phyloP scores from a whole-genome alignment of 2,888 invertebrate species.

The Zelleria hepariella region DNA sequence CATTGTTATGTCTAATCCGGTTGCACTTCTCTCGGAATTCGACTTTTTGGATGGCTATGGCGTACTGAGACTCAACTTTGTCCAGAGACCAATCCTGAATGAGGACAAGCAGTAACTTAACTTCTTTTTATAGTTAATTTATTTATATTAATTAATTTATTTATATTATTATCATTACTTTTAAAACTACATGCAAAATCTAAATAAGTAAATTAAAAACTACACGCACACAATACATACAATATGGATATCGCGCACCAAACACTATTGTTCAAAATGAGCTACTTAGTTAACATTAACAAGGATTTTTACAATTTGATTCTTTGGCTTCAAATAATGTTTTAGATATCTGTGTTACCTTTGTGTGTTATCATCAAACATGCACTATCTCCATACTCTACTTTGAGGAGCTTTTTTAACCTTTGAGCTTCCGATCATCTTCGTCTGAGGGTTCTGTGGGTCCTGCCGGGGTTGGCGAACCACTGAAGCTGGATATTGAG shows the following conservation, averaged over 20 bases:
- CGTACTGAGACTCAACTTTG: constrained; percentile 38
- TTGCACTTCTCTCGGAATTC: constrained; percentile 49
- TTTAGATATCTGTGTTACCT: too few relatives aligned
- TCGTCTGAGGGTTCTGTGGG: not conserved
- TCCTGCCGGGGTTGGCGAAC: constrained; percentile 23
- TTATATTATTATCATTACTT: not conserved
- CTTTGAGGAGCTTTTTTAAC: not conserved
- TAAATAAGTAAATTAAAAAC: too few relatives aligned
- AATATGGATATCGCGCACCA: too few relatives aligned
- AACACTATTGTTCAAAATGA: too few relatives aligned
- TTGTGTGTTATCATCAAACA: too few relatives aligned
- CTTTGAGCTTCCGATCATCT: not conserved
- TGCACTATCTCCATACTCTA: constrained; percentile 21
- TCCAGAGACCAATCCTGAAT: constrained; percentile 39
- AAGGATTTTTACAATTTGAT: too few relatives aligned
- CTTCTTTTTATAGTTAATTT: not conserved
- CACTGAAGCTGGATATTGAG: constrained; percentile 26
- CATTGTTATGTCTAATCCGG: constrained; percentile 18
- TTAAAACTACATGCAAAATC: not conserved
- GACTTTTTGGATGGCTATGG: constrained; percentile 44
- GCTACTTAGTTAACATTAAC: too few relatives aligned
- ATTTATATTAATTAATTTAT: constrained; percentile 3
- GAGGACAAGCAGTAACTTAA: constrained; percentile 10
- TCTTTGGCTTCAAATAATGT: too few relatives aligned
- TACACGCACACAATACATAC: too few relatives aligned